Conservation (phyloP, 2,888 invertebrate genomes). For the Euclidia mi region DNA sequence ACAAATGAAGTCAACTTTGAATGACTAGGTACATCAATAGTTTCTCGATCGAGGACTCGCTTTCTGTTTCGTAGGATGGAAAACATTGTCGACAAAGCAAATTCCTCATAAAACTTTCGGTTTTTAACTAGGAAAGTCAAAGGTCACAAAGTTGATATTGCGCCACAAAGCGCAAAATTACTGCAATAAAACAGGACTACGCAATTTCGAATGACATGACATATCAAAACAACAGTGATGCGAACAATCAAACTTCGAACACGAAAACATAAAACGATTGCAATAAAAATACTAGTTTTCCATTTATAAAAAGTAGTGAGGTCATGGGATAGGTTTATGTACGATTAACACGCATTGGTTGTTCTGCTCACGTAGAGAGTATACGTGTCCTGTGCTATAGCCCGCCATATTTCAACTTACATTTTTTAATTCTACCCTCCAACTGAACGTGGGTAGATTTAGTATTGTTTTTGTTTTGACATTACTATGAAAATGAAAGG, state of each 20-base stretch:
- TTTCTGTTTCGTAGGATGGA: too few species aligned
- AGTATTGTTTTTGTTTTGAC: slow-evolving; percentile 3
- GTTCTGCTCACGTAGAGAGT: slow-evolving; percentile 15
- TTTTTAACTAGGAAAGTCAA: too few species aligned
- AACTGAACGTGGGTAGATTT: slow-evolving; percentile 12
- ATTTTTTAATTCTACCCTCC: slow-evolving; percentile 20
- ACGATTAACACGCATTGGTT: slow-evolving; percentile 15
- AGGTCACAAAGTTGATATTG: too few species aligned
- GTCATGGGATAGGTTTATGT: slow-evolving; percentile 12
- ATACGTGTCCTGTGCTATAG: slow-evolving; percentile 13
- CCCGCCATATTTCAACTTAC: slow-evolving; percentile 7
- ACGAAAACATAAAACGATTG: background rate
- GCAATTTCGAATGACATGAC: too few species aligned
- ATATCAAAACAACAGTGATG: background rate
- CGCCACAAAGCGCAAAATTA: background rate
- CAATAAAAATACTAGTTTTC: background rate
- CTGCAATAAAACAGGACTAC: too few species aligned
- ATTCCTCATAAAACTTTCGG: too few species aligned
- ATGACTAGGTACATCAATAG: too few species aligned
- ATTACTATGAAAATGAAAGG: slow-evolving; percentile 3
- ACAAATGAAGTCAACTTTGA: too few species aligned
- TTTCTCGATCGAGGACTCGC: too few species aligned
- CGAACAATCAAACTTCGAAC: background rate
- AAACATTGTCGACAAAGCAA: too few species aligned
- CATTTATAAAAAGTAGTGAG: slow-evolving; percentile 7